Conservation (phyloP, 2,113 vertebrate genomes). For the Arothron firmamentum region DNA sequence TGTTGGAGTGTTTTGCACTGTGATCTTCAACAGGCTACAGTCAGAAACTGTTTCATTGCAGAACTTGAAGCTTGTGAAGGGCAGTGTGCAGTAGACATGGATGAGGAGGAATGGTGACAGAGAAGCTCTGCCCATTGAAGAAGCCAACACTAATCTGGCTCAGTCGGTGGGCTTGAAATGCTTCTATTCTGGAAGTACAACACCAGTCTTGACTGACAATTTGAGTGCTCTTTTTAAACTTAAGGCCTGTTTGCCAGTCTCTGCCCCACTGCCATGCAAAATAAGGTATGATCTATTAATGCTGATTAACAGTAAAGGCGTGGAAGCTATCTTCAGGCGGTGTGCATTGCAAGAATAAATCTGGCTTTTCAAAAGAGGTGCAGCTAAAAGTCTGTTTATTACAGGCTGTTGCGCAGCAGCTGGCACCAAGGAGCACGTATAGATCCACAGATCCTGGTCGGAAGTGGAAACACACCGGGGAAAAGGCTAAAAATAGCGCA, state of each 20-base stretch:
- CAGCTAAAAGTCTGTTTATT: conserved; percentile 15
- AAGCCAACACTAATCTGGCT: no score
- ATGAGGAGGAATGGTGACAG: no score
- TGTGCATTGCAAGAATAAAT: conserved; percentile 12
- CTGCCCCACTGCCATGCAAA: neutral
- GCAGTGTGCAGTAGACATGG: no score
- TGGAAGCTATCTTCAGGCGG: neutral
- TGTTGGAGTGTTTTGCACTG: no score
- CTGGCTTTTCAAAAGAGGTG: conserved; percentile 27
- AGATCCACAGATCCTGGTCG: conserved; percentile 34
- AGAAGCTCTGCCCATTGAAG: no score
- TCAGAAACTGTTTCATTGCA: no score
- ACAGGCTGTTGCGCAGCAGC: conserved; percentile 26
- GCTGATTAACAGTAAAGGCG: neutral
- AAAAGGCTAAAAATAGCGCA: conserved; percentile 53
- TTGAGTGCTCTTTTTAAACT: neutral
- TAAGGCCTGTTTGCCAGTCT: neutral
- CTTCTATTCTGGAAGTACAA: no score
- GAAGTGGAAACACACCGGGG: conserved; percentile 28
- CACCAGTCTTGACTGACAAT: neutral
- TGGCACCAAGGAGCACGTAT: conserved; percentile 47
- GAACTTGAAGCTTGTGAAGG: no score
- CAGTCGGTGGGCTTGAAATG: no score
- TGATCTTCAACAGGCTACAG: no score
- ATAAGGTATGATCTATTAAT: neutral